These are phyloP conservation scores for Tuta absoluta DNA, from an alignment of 2,888 invertebrate genomes.

Conservation along the genomic window DNA sequence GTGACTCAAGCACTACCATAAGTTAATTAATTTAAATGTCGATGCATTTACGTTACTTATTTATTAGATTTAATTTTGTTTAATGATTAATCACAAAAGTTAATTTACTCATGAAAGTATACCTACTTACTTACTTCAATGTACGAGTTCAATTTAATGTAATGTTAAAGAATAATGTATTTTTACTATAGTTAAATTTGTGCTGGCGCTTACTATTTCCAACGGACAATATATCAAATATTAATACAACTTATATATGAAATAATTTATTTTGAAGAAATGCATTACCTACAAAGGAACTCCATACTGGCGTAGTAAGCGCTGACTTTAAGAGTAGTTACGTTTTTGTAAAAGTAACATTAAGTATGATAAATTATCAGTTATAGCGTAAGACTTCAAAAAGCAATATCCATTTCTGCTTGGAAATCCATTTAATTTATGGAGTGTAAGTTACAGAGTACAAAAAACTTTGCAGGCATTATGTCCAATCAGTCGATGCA, in stretches of 20 bases:
- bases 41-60: constrained; percentile 11
- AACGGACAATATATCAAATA: no score
- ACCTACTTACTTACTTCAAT: not conserved
- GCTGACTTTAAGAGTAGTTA: constrained; percentile 45
- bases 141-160: not conserved
- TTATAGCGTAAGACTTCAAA: not conserved
- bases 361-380: constrained; percentile 60
- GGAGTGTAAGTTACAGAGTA: no score
- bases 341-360: constrained; percentile 48
- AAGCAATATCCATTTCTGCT: not conserved
- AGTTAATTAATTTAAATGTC: constrained; percentile 7
- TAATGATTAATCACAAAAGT: not conserved
- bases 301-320: constrained; percentile 25
- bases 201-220: no score
- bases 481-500: no score
- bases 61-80: constrained; percentile 4
- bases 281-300: not conserved
- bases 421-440: no score
- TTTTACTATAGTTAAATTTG: no score
- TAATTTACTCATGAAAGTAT: not conserved
- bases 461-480: no score
- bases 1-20: not conserved
- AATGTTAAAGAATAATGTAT: no score
- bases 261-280: not conserved
- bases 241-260: no score